These are phyloP conservation scores for Catagonus wagneri DNA, from an alignment of 2,113 vertebrate species.

Conservation along the genomic window DNA sequence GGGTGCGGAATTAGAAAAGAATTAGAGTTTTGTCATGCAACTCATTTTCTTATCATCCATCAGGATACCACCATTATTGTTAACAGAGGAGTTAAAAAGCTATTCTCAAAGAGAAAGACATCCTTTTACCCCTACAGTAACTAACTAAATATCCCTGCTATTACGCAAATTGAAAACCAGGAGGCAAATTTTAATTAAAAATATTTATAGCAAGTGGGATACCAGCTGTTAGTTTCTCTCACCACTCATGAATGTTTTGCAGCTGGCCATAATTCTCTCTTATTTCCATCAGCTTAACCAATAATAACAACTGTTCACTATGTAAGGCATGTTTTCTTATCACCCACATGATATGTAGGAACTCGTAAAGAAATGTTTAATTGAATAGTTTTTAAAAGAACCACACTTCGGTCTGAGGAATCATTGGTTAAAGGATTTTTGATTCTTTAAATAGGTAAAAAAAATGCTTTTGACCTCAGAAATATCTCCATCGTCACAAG, in stretches of 20 bases:
- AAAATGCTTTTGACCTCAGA: constrained; percentile 78
- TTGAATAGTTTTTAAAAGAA: constrained; percentile 78
- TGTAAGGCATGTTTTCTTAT: constrained; percentile 83
- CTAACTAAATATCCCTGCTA: constrained; percentile 79
- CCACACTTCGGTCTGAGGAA: constrained; percentile 75
- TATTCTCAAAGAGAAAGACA: constrained; percentile 73
- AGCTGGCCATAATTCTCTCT: constrained; percentile 86
- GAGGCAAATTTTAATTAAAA: constrained; percentile 89
- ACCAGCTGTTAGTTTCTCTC: constrained; percentile 86
- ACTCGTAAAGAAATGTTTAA: constrained; percentile 78
- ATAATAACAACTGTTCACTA: constrained; percentile 88
- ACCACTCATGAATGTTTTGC: constrained; percentile 85
- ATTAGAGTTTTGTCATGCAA: constrained; percentile 57
- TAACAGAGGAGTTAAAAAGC: constrained; percentile 79
- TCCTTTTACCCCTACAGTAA: constrained; percentile 78
- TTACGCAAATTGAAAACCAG: constrained; percentile 85
- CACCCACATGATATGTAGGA: constrained; percentile 76
- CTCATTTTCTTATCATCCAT: constrained; percentile 71
- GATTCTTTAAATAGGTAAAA: constrained; percentile 77
- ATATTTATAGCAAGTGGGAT: constrained; percentile 88
- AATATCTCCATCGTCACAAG: constrained; percentile 77
- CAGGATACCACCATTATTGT: background rate
- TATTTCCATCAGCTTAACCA: constrained; percentile 86
- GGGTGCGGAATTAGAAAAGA: background rate
- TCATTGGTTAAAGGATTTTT: constrained; percentile 73